A percentile compares a stretch with the other conserved stretches of the same genome.
These are phyloP conservation scores for Gila robusta DNA, from an alignment of 2,797 vertebrate genomes.

Conservation along the genomic window DNA sequence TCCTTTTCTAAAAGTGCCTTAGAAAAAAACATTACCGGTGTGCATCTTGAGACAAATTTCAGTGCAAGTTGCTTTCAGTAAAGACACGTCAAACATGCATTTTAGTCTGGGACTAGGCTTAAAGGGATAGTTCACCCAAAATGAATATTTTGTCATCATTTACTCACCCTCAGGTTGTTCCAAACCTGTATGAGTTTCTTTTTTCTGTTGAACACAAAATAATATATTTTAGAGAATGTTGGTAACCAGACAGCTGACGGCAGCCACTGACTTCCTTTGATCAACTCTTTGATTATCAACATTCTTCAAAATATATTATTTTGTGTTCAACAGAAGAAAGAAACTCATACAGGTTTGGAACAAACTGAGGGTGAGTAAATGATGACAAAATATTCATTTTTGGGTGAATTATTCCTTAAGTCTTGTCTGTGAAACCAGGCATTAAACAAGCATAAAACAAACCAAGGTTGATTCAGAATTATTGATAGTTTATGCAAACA, in stretches of 20 bases:
- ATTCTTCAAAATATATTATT: neutral
- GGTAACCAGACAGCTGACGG: neutral
- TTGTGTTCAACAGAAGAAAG: neutral
- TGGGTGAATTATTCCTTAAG: neutral
- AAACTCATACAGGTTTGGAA: neutral
- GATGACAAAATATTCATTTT: no score
- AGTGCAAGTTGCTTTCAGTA: neutral
- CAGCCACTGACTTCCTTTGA: no score
- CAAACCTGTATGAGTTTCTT: neutral
- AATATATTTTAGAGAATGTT: neutral
- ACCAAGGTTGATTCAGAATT: neutral
- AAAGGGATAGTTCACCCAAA: neutral
- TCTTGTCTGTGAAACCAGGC: neutral
- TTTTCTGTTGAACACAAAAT: neutral
- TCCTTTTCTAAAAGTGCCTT: neutral
- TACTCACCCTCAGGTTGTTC: neutral
- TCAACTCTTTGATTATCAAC: neutral
- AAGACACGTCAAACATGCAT: neutral
- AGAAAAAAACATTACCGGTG: neutral
- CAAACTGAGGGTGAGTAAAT: neutral
- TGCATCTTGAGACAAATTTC: neutral
- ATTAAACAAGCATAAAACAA: conserved; percentile 21
- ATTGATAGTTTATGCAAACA: conserved; percentile 6
- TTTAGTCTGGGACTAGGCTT: neutral
- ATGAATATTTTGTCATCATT: neutral